A percentile compares a stretch with the other conserved stretches of the same genome.
phyloP scores from a whole-genome alignment of 1,140 invertebrate species.

The Trissolcus basalis region DNA sequence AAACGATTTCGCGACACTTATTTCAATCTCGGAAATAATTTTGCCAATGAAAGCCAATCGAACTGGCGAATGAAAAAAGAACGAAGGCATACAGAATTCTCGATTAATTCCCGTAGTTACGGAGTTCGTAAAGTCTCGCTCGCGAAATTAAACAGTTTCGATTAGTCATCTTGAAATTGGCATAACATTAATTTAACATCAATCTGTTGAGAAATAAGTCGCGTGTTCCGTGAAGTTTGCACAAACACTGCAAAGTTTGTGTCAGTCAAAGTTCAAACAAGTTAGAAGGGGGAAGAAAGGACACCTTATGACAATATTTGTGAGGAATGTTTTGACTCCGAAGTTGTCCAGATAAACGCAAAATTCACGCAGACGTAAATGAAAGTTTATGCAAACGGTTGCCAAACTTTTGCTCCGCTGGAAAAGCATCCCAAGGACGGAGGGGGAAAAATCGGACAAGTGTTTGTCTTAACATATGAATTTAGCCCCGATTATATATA shows the following conservation, averaged over 20 bases:
- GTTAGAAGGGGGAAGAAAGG: conserved; percentile 7
- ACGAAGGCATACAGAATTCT: not conserved
- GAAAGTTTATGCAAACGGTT: conserved; percentile 12
- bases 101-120: too few relatives aligned
- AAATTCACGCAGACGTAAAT: conserved; percentile 26
- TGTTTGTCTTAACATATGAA: too few relatives aligned
- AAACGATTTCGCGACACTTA: conserved; percentile 29
- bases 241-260: conserved; percentile 36
- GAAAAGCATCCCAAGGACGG: too few relatives aligned
- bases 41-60: not conserved
- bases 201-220: conserved; percentile 34
- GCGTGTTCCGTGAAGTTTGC: conserved; percentile 23
- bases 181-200: not conserved
- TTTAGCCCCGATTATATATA: too few relatives aligned
- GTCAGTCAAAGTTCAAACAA: conserved; percentile 23
- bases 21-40: conserved; percentile 11
- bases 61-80: not conserved
- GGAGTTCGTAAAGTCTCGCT: too few relatives aligned
- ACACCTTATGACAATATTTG: conserved; percentile 44
- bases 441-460: too few relatives aligned
- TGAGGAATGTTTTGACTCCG: conserved; percentile 16
- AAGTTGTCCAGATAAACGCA: conserved; percentile 6
- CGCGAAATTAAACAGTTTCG: too few relatives aligned
- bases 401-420: too few relatives aligned
- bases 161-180: not conserved